phyloP scores from a whole-genome alignment of 2,113 vertebrate genomes.

The Emydocephalus ijimae region DNA sequence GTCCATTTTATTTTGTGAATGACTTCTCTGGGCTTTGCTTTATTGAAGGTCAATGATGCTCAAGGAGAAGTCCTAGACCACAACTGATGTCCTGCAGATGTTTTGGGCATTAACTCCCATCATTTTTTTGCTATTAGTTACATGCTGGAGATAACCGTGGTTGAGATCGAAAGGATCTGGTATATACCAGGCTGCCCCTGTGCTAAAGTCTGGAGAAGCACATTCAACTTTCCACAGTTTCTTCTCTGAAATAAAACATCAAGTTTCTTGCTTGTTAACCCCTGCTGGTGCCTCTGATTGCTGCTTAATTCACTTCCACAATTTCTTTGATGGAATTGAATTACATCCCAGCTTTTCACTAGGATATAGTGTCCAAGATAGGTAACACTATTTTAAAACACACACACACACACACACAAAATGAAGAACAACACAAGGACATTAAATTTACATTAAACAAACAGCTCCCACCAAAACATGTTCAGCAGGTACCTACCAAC shows the following conservation, averaged over 20 bases:
- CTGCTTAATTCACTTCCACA: neutral
- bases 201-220: neutral
- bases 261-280: neutral
- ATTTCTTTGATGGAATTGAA: neutral
- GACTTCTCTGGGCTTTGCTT: neutral
- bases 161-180: neutral
- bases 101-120: neutral
- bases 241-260: neutral
- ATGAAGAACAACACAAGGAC: neutral
- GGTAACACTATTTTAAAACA: neutral
- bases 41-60: neutral
- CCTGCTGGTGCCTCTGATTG: neutral
- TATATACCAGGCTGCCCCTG: neutral
- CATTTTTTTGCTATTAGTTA: neutral
- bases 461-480: neutral
- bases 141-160: neutral
- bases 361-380: neutral
- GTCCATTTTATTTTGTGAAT: neutral
- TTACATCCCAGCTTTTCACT: neutral
- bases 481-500: neutral
- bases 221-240: neutral
- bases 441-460: neutral
- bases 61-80: neutral
- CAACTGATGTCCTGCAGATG: neutral
- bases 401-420: neutral